Evolutionary conservation across 2,113 vertebrate species (phyloP).

Genomic region (Chlorodrepanis virens): DNA sequence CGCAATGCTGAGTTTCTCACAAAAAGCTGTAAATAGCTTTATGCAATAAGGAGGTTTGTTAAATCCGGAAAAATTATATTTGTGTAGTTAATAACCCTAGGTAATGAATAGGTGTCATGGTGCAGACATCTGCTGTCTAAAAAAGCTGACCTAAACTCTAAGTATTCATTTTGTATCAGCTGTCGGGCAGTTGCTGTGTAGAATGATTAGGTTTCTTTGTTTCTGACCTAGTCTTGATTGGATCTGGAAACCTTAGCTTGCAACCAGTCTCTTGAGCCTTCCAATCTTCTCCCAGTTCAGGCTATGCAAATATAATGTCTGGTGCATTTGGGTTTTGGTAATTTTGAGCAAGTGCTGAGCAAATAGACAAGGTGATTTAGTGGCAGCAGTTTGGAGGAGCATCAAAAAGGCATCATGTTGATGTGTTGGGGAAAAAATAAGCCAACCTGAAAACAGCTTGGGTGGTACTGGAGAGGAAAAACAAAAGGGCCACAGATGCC

Average conservation of each 20-base stretch:
- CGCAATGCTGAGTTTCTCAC: not conserved
- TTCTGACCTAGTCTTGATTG: not conserved
- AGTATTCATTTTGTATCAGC: not conserved
- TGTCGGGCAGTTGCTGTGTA: not conserved
- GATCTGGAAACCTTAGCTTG: not conserved
- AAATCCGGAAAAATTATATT: not conserved
- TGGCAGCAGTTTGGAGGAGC: not conserved
- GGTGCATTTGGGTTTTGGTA: not conserved
- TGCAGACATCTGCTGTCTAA: not conserved
- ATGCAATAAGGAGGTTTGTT: not conserved
- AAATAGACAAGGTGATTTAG: not conserved
- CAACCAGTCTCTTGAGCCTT: not conserved
- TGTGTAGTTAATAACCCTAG: not conserved
- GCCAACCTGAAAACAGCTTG: not conserved
- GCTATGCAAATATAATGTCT: accelerated
- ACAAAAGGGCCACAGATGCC: not conserved
- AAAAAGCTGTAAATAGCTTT: not conserved
- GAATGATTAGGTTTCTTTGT: not conserved
- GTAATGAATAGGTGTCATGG: not conserved
- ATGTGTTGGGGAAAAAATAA: not conserved
- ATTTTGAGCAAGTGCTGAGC: not conserved
- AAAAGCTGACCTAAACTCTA: not conserved
- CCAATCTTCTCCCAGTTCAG: not conserved
- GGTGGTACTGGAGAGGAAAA: not conserved
- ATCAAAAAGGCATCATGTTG: not conserved